Base-by-base conservation (phyloP, 2,888 invertebrate species). In the Drosophila paramelanica region DNA sequence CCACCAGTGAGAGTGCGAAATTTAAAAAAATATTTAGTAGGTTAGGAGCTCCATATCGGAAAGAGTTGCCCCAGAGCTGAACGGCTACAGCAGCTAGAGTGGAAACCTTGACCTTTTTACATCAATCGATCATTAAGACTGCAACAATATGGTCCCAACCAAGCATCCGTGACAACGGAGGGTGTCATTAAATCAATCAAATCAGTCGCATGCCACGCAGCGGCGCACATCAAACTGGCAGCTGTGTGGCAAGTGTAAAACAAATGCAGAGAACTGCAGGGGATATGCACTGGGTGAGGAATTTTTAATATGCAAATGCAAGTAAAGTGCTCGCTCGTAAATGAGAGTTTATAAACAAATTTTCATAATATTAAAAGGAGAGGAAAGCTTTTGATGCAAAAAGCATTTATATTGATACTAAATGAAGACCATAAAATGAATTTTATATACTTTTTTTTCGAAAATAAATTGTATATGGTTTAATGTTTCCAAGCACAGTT, bases 101-200 rank as follows among this genome's bases (percentile, higher is more conserved):
- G 11, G 3, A 36, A 45, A 51, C 73, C 77, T 71, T 76, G 60
- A 71, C 60, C 55, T 52, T 59, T 36, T 1, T 11, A 11, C 38
- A 42, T 38, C 41, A 41, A 23, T 51, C 39, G 55, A 47, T 65
- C 76, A 67, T 60, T 62, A 53, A 27, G 42, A 38, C 47, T 7
- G 49, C 33, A 45, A 13, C 33, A 49, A 27, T 31, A 27, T 36
- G 31, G 50, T 36, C 8, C 45, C 38, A 13, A 8, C 27, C 20
- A 11, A 50, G 31, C 51, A 71, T 47, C 47, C 23, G 41, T 41
- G 31, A 36, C 49, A 49, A 8, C 39, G 38, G 33, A 33, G 51
- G 51, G 47, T 36, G 52, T 65, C 82, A 65, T 77, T 67, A 74
- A 79, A 69, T 85, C 71, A 82, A 82, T 82, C 80, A 77, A 82